Conservation (phyloP, 2,113 vertebrate species). For the Hemiscyllium ocellatum region DNA sequence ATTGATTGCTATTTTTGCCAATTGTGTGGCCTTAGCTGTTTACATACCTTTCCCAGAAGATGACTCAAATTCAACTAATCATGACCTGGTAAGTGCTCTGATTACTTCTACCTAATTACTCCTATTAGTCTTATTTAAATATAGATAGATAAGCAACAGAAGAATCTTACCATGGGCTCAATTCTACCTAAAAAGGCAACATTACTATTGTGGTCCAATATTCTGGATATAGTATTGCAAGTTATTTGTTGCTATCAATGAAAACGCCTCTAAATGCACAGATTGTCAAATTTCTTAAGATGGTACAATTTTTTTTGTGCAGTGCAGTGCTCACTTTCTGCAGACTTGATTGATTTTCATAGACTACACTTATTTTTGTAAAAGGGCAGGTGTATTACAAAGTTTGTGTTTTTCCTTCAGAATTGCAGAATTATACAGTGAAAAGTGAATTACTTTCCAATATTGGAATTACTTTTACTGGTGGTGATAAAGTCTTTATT, state of each 20-base stretch:
- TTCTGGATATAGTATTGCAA: background rate
- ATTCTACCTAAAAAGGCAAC: background rate
- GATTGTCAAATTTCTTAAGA: background rate
- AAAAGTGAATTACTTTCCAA: background rate
- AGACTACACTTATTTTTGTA: background rate
- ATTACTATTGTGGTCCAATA: background rate
- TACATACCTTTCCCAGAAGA: constrained; percentile 98
- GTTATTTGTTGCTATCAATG: background rate
- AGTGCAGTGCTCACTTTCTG: background rate
- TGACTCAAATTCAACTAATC: constrained; percentile 98
- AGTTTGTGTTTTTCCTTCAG: background rate
- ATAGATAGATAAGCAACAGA: background rate
- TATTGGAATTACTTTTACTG: background rate
- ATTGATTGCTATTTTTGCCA: constrained; percentile 99
- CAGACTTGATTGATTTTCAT: background rate
- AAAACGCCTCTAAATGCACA: background rate
- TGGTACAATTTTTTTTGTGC: background rate
- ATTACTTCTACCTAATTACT: constrained; percentile 40
- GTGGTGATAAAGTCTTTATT: background rate
- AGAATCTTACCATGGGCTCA: background rate
- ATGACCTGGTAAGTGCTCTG: constrained; percentile 89
- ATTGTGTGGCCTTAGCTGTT: constrained; percentile 99
- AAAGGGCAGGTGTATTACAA: background rate
- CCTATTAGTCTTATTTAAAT: background rate
- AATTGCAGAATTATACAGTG: background rate